Evolutionary conservation across 2,888 invertebrate species (phyloP), one percentile per base, ranked within the genome.

Genomic region (Hypolimnas misippus): DNA sequence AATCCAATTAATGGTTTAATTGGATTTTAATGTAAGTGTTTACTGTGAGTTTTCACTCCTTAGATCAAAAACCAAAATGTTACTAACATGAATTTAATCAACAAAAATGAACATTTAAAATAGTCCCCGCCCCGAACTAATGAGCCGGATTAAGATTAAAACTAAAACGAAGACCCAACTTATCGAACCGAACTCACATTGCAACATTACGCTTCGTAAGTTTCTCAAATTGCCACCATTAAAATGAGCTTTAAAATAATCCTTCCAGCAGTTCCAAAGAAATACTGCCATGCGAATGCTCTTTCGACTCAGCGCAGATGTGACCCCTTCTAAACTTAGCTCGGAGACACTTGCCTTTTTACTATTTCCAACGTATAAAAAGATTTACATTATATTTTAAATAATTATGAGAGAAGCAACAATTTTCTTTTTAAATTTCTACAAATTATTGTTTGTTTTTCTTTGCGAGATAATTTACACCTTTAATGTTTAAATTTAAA

Each of bases 221-320:
- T 76, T 75, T 68, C 71, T 69, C 64, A 71, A 79, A 80, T 78
- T 71, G 78, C 71, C 61, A 66, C 79, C 76, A 81, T 83, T 83
- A 83, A 81, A 81, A 78, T 82, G 73, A 80, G 79, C 80, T 83
- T 82, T 81, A 81, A 82, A 82, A 81, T 83, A 83, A 82, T 83
- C 79, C 78, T 68, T 73, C 71, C 71, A 72, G 70, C 71, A 77
- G 73, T 77, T 75, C 65, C 72, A 73, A 75, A 78, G 77, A 81
- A 75, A 76, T 75, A 78, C 71, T 75, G 71, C 73, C 56, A 62
- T 71, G 68, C 66, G 71, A 77, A 73, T 71, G 72, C 64, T 73
- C 68, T 72, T 73, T 70, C 74, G 75, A 57, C 63, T 63, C 31
- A 54, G 70, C 73, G 64, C 76, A 78, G 76, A 77, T 81, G 77